Percentiles rank a stretch among this genome's conserved stretches.
phyloP scores from a whole-genome alignment of 2,797 vertebrate genomes.

The Clarias pachynema region DNA sequence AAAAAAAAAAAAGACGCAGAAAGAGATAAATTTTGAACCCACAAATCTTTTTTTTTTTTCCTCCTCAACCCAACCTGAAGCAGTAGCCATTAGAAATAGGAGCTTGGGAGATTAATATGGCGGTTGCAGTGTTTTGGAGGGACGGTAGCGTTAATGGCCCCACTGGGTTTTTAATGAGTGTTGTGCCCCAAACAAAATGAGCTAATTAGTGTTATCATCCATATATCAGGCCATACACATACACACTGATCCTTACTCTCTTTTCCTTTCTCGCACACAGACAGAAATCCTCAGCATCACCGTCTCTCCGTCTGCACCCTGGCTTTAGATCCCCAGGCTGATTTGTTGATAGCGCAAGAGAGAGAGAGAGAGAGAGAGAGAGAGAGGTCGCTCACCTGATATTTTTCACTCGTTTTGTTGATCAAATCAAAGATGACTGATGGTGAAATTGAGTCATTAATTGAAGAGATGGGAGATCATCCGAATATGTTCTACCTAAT shows the following conservation, averaged over 20 bases:
- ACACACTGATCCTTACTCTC: constrained; percentile 65
- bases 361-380: neutral
- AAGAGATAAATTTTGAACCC: constrained; percentile 53
- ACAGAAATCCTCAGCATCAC: constrained; percentile 45
- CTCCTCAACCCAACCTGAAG: constrained; percentile 77
- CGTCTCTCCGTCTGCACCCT: constrained; percentile 51
- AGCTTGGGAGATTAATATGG: constrained; percentile 76
- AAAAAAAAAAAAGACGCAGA: constrained; percentile 17
- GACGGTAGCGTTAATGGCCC: constrained; percentile 83
- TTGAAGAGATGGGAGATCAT: constrained; percentile 34
- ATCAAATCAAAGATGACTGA: constrained; percentile 46
- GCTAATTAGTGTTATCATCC: constrained; percentile 86
- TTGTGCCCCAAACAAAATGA: constrained; percentile 85
- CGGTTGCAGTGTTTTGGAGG: constrained; percentile 78
- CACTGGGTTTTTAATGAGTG: constrained; percentile 85
- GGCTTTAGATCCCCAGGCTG: constrained; percentile 51
- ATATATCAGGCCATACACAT: constrained; percentile 81
- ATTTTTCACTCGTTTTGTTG: constrained; percentile 31
- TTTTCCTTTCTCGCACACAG: constrained; percentile 46
- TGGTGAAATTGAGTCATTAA: constrained; percentile 49
- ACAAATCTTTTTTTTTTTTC: constrained; percentile 71
- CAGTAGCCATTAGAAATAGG: constrained; percentile 76
- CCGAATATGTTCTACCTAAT: constrained; percentile 34
- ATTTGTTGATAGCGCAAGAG: constrained; percentile 21
- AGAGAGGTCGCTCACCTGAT: constrained; percentile 45